phyloP scores from a whole-genome alignment of 2,797 vertebrate species.

The Anguilla megastoma region DNA sequence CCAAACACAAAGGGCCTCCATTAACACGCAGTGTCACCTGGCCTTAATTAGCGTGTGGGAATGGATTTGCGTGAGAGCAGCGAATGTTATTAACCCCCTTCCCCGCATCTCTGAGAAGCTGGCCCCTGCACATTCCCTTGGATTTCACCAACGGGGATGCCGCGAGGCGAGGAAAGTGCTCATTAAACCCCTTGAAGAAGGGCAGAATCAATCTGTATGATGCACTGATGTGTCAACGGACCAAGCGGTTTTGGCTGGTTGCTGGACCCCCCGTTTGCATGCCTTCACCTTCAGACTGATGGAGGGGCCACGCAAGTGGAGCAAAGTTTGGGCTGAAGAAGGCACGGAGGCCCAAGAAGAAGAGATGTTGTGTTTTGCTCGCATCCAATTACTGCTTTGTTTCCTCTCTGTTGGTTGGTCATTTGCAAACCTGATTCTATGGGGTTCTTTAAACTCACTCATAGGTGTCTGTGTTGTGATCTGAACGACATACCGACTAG shows the following conservation, averaged over 20 bases:
- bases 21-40: neutral
- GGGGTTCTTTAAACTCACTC: neutral
- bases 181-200: neutral
- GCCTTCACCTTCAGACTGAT: neutral
- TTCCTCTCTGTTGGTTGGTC: neutral
- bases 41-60: neutral
- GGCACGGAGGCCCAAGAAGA: neutral
- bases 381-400: neutral
- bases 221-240: constrained; percentile 15
- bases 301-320: neutral
- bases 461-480: neutral
- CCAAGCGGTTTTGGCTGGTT: neutral
- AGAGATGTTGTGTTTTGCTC: neutral
- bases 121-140: constrained; percentile 5
- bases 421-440: neutral
- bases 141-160: neutral
- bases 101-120: neutral
- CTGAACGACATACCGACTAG: neutral
- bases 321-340: neutral
- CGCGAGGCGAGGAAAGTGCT: neutral
- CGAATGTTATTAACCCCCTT: neutral
- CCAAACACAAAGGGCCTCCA: constrained; percentile 6
- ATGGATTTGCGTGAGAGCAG: neutral
- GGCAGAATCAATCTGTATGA: constrained; percentile 12
- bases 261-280: neutral